Conservation (phyloP, 92 coral and sea anemone genomes). For the Zoanthus solanderi region DNA sequence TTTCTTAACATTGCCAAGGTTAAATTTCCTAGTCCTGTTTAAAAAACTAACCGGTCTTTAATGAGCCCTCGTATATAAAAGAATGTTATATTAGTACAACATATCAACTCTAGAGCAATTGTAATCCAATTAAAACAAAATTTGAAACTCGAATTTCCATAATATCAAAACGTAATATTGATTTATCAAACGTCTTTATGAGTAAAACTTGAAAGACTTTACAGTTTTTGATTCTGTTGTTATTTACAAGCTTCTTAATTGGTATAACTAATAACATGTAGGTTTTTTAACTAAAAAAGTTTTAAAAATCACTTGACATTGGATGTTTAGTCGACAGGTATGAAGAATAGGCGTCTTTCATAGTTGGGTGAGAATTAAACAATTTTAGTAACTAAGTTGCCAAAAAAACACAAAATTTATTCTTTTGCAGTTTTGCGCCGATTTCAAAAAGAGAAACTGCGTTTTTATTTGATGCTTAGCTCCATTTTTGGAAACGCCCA, state of each 20-base stretch:
- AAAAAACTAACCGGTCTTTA: not conserved
- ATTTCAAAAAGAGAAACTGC: not conserved
- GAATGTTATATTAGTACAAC: not conserved
- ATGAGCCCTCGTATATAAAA: not conserved
- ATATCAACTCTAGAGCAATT: slow-evolving; percentile 18
- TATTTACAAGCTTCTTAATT: not conserved
- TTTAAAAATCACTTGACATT: slow-evolving; percentile 19
- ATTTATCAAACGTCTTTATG: not conserved
- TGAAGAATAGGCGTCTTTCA: not conserved
- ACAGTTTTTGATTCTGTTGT: not conserved
- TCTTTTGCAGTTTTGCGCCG: not conserved
- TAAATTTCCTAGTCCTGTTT: not conserved
- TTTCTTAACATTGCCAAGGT: not conserved
- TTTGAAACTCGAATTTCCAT: not conserved
- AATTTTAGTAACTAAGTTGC: not conserved
- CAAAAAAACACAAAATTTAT: not conserved
- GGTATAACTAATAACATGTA: not conserved
- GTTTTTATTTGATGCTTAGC: not conserved
- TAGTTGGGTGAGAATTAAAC: not conserved
- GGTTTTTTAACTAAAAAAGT: not conserved
- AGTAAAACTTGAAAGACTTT: not conserved
- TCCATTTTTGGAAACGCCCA: slow-evolving; percentile 51
- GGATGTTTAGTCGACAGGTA: slow-evolving; percentile 13
- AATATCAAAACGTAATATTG: not conserved
- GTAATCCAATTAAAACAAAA: slow-evolving; percentile 33